Conservation (phyloP, 2,888 invertebrate genomes). For the Argyresthia albistria region DNA sequence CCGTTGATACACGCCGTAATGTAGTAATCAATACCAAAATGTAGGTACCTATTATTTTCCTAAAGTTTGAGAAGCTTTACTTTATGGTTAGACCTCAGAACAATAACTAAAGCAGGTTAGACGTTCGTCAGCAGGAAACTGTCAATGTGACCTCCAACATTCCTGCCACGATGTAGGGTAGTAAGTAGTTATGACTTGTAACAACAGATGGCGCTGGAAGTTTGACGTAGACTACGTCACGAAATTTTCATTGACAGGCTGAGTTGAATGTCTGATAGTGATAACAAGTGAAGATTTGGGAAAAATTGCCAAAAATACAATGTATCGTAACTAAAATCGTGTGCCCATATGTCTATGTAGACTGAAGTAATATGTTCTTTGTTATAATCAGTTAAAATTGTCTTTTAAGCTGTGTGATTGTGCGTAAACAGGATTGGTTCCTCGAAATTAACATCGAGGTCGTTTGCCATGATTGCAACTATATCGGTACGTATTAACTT, state of each 20-base stretch:
- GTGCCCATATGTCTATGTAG: slow-evolving; percentile 12
- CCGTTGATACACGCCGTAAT: no score
- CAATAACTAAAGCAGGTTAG: no score
- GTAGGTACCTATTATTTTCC: no score
- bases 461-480: slow-evolving; percentile 21
- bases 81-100: no score
- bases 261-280: slow-evolving; percentile 57
- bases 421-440: slow-evolving; percentile 14
- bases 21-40: no score
- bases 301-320: slow-evolving; percentile 20
- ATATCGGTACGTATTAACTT: slow-evolving; percentile 25
- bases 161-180: neutral
- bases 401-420: slow-evolving; percentile 10
- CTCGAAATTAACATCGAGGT: slow-evolving; percentile 16
- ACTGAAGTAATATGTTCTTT: slow-evolving; percentile 13
- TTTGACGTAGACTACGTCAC: no score
- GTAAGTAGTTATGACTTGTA: slow-evolving; percentile 6
- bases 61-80: no score
- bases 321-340: slow-evolving; percentile 6
- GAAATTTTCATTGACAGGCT: slow-evolving; percentile 14
- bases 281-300: slow-evolving; percentile 31
- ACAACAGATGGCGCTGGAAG: slow-evolving; percentile 33
- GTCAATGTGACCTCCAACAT: no score
- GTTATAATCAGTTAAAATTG: slow-evolving; percentile 6
- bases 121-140: no score